phyloP scores from a whole-genome alignment of 2,113 vertebrate species.

The Lichenostomus cassidix region DNA sequence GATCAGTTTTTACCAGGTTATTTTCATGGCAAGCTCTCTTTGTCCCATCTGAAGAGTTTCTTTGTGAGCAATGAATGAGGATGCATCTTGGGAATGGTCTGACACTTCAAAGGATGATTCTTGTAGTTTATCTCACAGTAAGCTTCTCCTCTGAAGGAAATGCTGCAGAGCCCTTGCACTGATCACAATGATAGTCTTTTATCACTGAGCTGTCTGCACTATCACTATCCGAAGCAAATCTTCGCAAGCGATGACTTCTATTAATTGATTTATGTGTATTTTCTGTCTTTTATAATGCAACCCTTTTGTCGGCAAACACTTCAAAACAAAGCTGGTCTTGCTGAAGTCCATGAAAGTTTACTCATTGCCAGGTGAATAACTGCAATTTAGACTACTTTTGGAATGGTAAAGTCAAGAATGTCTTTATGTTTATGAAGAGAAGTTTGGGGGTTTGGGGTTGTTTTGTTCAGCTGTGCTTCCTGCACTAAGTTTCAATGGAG shows the following conservation, averaged over 20 bases:
- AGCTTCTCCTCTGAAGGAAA: slow-evolving; percentile 20
- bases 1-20: slow-evolving; percentile 40
- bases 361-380: background rate
- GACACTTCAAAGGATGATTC: slow-evolving; percentile 33
- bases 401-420: background rate
- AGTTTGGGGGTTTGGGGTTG: background rate
- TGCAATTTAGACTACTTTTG: background rate
- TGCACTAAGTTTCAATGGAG: background rate
- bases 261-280: background rate
- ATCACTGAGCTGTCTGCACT: background rate
- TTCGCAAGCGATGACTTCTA: background rate
- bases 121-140: slow-evolving; percentile 32
- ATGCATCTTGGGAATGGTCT: slow-evolving; percentile 38
- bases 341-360: background rate
- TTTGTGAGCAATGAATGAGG: slow-evolving; percentile 57
- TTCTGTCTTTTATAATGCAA: background rate
- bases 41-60: slow-evolving; percentile 44
- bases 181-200: background rate
- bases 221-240: background rate
- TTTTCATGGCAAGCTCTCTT: slow-evolving; percentile 48
- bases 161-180: background rate
- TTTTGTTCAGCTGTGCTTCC: background rate
- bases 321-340: background rate
- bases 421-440: background rate
- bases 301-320: background rate